These are phyloP conservation scores for Leucoraja ocellata DNA, from an alignment of 2,797 vertebrate species.

Conservation along the genomic window DNA sequence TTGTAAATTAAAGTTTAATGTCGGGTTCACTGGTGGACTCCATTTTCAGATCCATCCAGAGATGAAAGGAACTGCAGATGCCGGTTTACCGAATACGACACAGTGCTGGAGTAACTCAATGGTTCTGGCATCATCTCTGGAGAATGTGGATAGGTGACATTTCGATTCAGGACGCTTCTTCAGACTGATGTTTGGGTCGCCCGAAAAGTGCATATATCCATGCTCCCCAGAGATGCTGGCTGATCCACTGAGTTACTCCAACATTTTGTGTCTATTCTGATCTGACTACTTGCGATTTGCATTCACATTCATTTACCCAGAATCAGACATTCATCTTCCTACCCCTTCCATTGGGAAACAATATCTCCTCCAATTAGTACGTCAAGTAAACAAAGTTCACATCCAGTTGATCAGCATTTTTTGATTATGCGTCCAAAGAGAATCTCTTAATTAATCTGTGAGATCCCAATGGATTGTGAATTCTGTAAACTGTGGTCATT, in stretches of 20 bases:
- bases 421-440: not conserved
- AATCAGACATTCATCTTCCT: not conserved
- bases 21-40: not conserved
- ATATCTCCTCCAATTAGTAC: not conserved
- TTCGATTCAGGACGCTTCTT: too few relatives aligned
- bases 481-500: not conserved
- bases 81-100: too few relatives aligned
- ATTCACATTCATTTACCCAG: not conserved
- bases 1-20: not conserved
- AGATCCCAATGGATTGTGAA: not conserved
- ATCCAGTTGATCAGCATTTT: not conserved
- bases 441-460: not conserved
- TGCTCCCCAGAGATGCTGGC: too few relatives aligned
- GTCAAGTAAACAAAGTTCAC: not conserved
- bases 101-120: too few relatives aligned
- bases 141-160: too few relatives aligned
- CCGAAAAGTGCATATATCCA: too few relatives aligned
- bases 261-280: too few relatives aligned
- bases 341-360: not conserved
- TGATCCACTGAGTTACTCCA: too few relatives aligned
- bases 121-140: too few relatives aligned
- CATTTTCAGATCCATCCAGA: not conserved
- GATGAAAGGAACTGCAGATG: too few relatives aligned
- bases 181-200: too few relatives aligned
- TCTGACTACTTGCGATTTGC: not conserved